These are phyloP conservation scores for Eumacrocentrus americanus DNA, from an alignment of 2,888 invertebrate genomes.

Conservation along the genomic window DNA sequence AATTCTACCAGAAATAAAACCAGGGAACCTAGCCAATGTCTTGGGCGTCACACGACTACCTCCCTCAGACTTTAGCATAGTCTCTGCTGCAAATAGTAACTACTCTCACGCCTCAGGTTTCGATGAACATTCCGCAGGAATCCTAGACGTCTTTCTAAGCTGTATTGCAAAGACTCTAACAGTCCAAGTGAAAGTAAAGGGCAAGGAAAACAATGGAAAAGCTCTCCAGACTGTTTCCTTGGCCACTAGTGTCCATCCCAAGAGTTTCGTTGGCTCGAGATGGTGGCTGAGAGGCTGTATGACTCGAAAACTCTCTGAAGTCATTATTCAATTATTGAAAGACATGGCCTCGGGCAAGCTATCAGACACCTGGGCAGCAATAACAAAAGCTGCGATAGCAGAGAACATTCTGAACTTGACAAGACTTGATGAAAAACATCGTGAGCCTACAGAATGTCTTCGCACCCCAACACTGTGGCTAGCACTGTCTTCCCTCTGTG, in stretches of 20 bases:
- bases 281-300: constrained; percentile 92
- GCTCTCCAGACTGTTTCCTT: constrained; percentile 65
- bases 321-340: constrained; percentile 83
- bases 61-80: constrained; percentile 78
- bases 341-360: constrained; percentile 92
- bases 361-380: constrained; percentile 82
- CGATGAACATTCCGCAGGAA: constrained; percentile 70
- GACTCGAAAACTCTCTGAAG: constrained; percentile 83
- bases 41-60: constrained; percentile 75
- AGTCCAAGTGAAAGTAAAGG: constrained; percentile 84
- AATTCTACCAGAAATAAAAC: constrained; percentile 89
- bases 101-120: constrained; percentile 61
- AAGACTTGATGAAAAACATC: constrained; percentile 76
- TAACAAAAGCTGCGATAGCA: constrained; percentile 87
- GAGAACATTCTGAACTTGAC: constrained; percentile 85
- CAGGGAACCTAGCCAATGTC: constrained; percentile 79
- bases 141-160: constrained; percentile 88
- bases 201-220: constrained; percentile 64
- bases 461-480: constrained; percentile 89
- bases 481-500: constrained; percentile 90
- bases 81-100: constrained; percentile 65
- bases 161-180: constrained; percentile 91
- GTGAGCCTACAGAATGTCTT: constrained; percentile 79
- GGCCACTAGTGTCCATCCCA: constrained; percentile 67
- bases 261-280: constrained; percentile 65